Base-by-base conservation (phyloP, 2,797 vertebrate genomes). In the Jordanella pulchra region DNA sequence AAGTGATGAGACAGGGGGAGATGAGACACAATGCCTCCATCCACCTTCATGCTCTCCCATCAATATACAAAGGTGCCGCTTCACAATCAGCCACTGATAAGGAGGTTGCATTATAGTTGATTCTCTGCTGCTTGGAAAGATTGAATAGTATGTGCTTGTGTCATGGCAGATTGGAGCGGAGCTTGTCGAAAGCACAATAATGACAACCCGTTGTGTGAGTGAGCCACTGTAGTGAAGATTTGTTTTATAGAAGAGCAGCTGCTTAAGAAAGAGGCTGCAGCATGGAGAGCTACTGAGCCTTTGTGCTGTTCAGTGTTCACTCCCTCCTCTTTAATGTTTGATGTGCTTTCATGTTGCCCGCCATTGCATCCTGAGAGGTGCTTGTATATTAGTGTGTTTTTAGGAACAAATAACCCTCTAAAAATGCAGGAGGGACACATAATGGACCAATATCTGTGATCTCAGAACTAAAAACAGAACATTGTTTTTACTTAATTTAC, bases 41-140 rank as follows among this genome's bases (percentile, higher is more conserved):
- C 89, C 85, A 87, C 87, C 80, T 89, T 86, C 82, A 81, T 83
- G 85, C 80, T 53, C 74, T 83, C 80, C 82, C 76, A 89, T 93
- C 92, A 91, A 86, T 89, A 89, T 84, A 90, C 86, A 89, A 87
- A 87, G 85, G 86, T 90, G 88, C 89, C 76, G 88, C 92, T 89
- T 93, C 88, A 89, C 90, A 93, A 92, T 94, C 93, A 93, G 86
- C 80, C 60, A 18, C 68, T 80, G 74, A 89, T 92, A 92, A 93
- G 92, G 86, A 93, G 85, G 83, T 69, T 83, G 91, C 81, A 82
- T 91, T 89, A 85, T 83, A 81, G 81, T 76, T 87, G 86, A 93
- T 89, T 89, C 88, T 72, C 76, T 76, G 86, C 87, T 86, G 78
- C 88, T 86, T 79, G 87, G 91, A 79, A 82, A 91, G 86, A 92